A percentile compares a stretch with the other conserved stretches of the same genome.
Evolutionary conservation across 2,797 vertebrate genomes (phyloP).

Genomic region (Champsocephalus esox): DNA sequence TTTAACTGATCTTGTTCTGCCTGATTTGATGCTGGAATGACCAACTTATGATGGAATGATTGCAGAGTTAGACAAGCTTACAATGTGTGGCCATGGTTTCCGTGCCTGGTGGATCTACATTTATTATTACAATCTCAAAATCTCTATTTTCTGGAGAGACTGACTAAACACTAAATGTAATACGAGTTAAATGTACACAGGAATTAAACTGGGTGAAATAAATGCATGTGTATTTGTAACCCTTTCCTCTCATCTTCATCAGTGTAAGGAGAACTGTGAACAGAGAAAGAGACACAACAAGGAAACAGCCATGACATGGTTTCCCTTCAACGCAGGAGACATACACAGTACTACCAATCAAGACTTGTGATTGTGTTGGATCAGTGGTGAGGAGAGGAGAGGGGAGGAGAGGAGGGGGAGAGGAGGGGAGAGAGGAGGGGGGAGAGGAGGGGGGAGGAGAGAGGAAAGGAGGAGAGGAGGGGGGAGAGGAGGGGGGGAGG

Average conservation of each 20-base stretch:
- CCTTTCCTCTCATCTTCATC: conserved; percentile 34
- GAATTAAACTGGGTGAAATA: background rate
- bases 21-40: background rate
- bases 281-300: conserved; percentile 25
- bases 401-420: too few species aligned
- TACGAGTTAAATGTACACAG: background rate
- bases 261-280: conserved; percentile 48
- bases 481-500: too few species aligned
- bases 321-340: background rate
- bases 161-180: background rate
- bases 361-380: background rate
- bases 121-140: background rate
- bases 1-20: background rate
- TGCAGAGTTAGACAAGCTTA: background rate
- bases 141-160: conserved; percentile 12
- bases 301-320: background rate
- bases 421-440: too few species aligned
- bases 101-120: background rate
- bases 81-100: background rate
- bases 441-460: too few species aligned
- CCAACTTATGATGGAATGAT: background rate
- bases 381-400: too few species aligned
- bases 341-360: too few species aligned
- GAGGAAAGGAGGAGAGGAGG: too few species aligned
- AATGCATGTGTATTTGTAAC: background rate